These are phyloP conservation scores for Misgurnus anguillicaudatus DNA, from an alignment of 2,113 vertebrate species.

Conservation along the genomic window DNA sequence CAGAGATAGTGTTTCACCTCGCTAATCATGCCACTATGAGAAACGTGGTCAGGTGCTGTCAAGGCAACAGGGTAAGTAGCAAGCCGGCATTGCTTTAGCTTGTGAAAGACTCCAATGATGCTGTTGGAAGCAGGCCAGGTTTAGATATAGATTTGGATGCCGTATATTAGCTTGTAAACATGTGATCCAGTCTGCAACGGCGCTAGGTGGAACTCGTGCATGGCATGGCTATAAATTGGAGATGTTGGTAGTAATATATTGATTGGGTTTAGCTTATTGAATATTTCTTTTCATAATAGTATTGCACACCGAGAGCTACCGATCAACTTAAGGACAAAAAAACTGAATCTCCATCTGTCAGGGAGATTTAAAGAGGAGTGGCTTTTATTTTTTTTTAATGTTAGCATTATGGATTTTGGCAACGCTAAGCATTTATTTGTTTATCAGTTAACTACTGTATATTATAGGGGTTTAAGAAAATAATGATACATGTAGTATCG, in stretches of 20 bases:
- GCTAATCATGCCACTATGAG: slow-evolving; percentile 49
- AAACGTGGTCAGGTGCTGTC: slow-evolving; percentile 55
- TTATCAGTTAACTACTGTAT: too few relatives aligned
- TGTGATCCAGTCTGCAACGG: not conserved
- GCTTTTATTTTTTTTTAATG: too few relatives aligned
- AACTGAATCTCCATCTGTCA: slow-evolving; percentile 42
- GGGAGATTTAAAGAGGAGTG: not conserved
- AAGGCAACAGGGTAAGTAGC: slow-evolving; percentile 51
- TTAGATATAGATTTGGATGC: slow-evolving; percentile 28
- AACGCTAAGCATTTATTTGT: too few relatives aligned
- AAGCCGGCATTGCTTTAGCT: slow-evolving; percentile 44
- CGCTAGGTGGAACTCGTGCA: not conserved
- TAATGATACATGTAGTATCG: too few relatives aligned
- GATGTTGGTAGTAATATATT: not conserved
- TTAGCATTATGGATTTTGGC: too few relatives aligned
- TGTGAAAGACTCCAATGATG: slow-evolving; percentile 41
- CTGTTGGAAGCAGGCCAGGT: slow-evolving; percentile 31
- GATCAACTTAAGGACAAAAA: slow-evolving; percentile 9
- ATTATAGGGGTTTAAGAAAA: too few relatives aligned
- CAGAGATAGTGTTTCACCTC: slow-evolving; percentile 57
- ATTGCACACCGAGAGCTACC: slow-evolving; percentile 34
- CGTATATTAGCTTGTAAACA: not conserved
- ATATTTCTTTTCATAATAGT: slow-evolving; percentile 1
- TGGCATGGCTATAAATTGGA: not conserved
- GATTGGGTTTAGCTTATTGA: not conserved